Evolutionary conservation across 2,888 invertebrate genomes (phyloP).

Genomic region (Agriopis aurantiaria): DNA sequence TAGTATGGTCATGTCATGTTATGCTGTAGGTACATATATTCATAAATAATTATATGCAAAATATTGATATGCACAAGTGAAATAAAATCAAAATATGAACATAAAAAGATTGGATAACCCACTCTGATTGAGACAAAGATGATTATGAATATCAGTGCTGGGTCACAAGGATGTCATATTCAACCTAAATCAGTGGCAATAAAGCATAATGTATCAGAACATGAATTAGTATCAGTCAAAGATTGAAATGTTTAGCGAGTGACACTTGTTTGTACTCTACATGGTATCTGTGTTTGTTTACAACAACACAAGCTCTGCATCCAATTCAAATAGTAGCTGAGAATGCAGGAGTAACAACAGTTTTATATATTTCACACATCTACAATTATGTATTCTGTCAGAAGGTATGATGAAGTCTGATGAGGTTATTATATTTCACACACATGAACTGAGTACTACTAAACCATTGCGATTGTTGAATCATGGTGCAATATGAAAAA

Average conservation of each 20-base stretch:
- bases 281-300: conserved; percentile 13
- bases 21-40: conserved; percentile 5
- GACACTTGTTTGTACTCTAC: conserved; percentile 12
- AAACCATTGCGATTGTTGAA: conserved; percentile 16
- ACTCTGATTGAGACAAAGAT: conserved; percentile 24
- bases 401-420: conserved; percentile 11
- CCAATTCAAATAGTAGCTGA: conserved; percentile 13
- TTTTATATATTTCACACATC: conserved; percentile 20
- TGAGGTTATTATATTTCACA: conserved; percentile 13
- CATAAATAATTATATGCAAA: background rate
- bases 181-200: conserved; percentile 12
- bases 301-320: conserved; percentile 14
- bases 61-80: conserved; percentile 9
- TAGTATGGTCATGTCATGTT: conserved; percentile 16
- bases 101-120: conserved; percentile 25
- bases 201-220: conserved; percentile 6
- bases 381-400: conserved; percentile 15
- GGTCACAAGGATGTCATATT: conserved; percentile 12
- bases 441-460: conserved; percentile 21
- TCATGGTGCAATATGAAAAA: conserved; percentile 19
- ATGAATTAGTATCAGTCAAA: conserved; percentile 17
- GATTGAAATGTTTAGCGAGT: conserved; percentile 21
- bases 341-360: conserved; percentile 21
- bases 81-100: conserved; percentile 1
- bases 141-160: conserved; percentile 17